Conservation (phyloP, 2,113 vertebrate species). For the Herpetotheres cachinnans region DNA sequence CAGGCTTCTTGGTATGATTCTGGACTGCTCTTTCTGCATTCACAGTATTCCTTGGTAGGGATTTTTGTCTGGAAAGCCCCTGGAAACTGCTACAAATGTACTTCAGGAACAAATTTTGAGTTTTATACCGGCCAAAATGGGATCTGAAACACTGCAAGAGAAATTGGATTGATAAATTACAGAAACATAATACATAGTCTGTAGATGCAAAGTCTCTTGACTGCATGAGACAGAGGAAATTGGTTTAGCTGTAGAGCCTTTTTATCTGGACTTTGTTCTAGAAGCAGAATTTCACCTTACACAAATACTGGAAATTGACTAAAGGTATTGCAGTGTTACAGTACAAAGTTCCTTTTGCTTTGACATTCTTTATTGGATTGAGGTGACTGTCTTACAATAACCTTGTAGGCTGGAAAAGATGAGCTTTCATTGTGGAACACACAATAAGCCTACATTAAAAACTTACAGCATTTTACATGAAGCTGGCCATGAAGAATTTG, state of each 20-base stretch:
- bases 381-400: not conserved
- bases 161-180: not conserved
- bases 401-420: not conserved
- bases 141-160: not conserved
- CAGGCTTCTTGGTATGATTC: not conserved
- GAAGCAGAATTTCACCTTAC: slow-evolving; percentile 34
- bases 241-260: not conserved
- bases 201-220: not conserved
- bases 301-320: slow-evolving; percentile 41
- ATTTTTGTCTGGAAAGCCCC: not conserved
- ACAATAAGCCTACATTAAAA: not conserved
- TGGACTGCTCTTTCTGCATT: not conserved
- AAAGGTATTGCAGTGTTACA: slow-evolving; percentile 8
- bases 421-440: not conserved
- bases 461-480: not conserved
- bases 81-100: not conserved
- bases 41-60: not conserved
- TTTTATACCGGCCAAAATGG: not conserved
- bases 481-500: not conserved
- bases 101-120: not conserved
- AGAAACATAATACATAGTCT: not conserved
- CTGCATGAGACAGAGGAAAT: not conserved
- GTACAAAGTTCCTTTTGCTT: slow-evolving; percentile 57
- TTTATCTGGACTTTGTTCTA: slow-evolving; percentile 47
- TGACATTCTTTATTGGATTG: not conserved